These are phyloP conservation scores for Brachionus sp. DNA, from an alignment of 1,140 invertebrate species.

Conservation along the genomic window DNA sequence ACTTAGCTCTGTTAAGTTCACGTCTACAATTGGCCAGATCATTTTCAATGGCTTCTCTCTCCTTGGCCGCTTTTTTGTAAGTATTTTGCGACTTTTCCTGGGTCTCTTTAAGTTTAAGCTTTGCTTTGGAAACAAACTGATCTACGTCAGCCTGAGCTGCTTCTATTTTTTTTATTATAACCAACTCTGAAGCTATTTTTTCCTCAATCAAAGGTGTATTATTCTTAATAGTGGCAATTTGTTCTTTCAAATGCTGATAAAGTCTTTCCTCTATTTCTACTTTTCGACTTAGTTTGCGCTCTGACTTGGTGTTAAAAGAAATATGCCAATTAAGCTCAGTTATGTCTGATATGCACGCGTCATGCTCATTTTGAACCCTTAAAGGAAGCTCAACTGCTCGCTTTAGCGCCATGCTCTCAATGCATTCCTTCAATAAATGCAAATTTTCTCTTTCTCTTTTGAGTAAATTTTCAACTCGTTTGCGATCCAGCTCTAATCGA, in stretches of 20 bases:
- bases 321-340: slow-evolving; percentile 45
- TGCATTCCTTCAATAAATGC: background rate
- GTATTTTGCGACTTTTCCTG: background rate
- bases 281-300: background rate
- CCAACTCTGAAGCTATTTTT: slow-evolving; percentile 6
- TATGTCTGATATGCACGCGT: slow-evolving; percentile 42
- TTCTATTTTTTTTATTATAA: background rate
- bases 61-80: background rate
- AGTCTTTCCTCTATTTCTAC: slow-evolving; percentile 3
- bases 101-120: background rate
- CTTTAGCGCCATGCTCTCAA: slow-evolving; percentile 34
- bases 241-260: background rate
- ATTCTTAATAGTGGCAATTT: background rate
- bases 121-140: background rate
- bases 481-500: slow-evolving; percentile 23
- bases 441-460: slow-evolving; percentile 27
- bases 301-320: slow-evolving; percentile 28
- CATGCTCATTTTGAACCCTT: slow-evolving; percentile 31
- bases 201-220: slow-evolving; percentile 1
- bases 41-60: slow-evolving; percentile 9
- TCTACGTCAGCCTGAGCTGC: slow-evolving; percentile 18
- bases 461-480: background rate
- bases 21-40: slow-evolving; percentile 14
- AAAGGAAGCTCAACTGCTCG: slow-evolving; percentile 20
- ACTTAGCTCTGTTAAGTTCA: slow-evolving; percentile 33